Evolutionary conservation across 2,797 vertebrate genomes (phyloP).

Genomic region (Hydrocynus forskahlii): DNA sequence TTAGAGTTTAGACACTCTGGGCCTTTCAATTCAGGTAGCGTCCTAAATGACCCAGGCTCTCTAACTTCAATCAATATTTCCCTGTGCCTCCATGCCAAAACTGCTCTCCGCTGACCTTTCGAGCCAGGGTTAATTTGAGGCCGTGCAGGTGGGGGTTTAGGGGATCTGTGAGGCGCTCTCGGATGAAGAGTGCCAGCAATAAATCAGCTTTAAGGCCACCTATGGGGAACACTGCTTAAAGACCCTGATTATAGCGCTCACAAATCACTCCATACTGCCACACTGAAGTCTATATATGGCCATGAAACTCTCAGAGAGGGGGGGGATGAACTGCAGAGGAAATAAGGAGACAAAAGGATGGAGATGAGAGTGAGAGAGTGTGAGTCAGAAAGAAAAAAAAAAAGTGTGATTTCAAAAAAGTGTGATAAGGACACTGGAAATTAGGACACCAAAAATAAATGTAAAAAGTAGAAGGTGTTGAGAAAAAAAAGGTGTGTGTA

Average conservation of each 20-base stretch:
- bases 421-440: slow-evolving; percentile 32
- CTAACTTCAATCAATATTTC: slow-evolving; percentile 30
- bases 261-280: slow-evolving; percentile 39
- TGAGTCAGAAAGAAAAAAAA: not conserved
- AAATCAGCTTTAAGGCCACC: slow-evolving; percentile 53
- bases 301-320: slow-evolving; percentile 29
- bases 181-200: slow-evolving; percentile 30
- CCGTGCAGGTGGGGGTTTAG: slow-evolving; percentile 6
- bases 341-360: slow-evolving; percentile 2
- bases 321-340: slow-evolving; percentile 14
- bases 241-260: slow-evolving; percentile 49
- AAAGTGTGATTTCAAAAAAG: slow-evolving; percentile 38
- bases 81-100: slow-evolving; percentile 28
- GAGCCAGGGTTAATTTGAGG: slow-evolving; percentile 32
- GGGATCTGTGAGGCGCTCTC: slow-evolving; percentile 7
- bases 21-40: not conserved
- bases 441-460: slow-evolving; percentile 18
- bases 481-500: slow-evolving; percentile 15
- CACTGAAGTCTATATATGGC: slow-evolving; percentile 39
- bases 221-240: slow-evolving; percentile 42
- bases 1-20: not conserved
- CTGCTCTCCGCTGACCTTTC: slow-evolving; percentile 32
- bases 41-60: slow-evolving; percentile 18
- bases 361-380: not conserved
- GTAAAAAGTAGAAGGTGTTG: slow-evolving; percentile 24